Conservation (phyloP, 2,888 invertebrate genomes). For the Tetranychus piercei region DNA sequence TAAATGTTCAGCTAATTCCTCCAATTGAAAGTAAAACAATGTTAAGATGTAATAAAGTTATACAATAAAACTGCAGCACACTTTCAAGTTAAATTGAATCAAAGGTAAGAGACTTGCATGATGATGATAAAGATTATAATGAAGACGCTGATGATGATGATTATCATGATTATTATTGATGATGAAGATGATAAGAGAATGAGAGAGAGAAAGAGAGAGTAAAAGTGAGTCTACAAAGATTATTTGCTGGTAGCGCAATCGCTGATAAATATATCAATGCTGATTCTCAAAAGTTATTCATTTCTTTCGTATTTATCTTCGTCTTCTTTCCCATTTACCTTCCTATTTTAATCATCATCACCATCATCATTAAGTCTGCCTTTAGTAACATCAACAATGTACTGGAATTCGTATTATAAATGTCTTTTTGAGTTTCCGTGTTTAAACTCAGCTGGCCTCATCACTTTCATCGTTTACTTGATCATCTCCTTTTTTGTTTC, state of each 20-base stretch:
- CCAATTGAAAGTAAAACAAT: too few relatives aligned
- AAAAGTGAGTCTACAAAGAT: neutral
- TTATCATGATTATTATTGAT: slow-evolving; percentile 3
- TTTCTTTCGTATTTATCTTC: neutral
- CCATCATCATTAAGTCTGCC: too few relatives aligned
- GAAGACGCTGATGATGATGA: neutral
- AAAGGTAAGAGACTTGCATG: neutral
- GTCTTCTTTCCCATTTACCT: neutral
- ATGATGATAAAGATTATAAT: slow-evolving; percentile 1
- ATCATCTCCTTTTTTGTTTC: too few relatives aligned
- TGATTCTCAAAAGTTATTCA: neutral
- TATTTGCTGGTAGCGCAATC: neutral
- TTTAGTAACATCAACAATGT: too few relatives aligned
- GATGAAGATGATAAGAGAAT: neutral
- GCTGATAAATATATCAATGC: neutral
- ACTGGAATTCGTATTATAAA: too few relatives aligned
- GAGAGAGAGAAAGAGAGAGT: slow-evolving; percentile 5
- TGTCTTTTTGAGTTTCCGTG: too few relatives aligned
- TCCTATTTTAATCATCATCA: too few relatives aligned
- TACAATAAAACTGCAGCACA: neutral
- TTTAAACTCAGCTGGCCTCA: too few relatives aligned
- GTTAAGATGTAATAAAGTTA: too few relatives aligned
- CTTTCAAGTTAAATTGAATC: neutral
- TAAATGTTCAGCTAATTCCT: too few relatives aligned
- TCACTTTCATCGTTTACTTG: too few relatives aligned